Conservation (phyloP, 2,888 invertebrate genomes). For the Lepidocyrtinus sp. region DNA sequence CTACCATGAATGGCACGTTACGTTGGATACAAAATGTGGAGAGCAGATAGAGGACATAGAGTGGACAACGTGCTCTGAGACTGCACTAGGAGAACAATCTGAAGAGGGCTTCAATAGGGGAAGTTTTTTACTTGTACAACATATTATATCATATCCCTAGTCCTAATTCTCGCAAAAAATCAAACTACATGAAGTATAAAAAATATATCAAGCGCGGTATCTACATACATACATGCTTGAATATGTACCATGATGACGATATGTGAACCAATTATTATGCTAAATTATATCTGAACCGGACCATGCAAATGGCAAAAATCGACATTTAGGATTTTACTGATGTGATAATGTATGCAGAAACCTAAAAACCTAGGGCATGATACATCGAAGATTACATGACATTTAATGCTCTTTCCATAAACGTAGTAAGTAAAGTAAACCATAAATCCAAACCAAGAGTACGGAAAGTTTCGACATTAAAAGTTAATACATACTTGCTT, state of each 20-base stretch:
- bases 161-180: background rate
- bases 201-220: background rate
- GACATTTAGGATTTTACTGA: no score
- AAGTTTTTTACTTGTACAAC: background rate
- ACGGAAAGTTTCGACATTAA: no score
- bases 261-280: no score
- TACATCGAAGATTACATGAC: no score
- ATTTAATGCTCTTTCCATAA: no score
- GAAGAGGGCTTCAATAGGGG: background rate
- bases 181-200: background rate
- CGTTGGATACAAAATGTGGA: background rate
- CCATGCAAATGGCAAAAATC: no score
- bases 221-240: background rate
- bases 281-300: no score
- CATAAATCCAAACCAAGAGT: no score
- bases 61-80: conserved; percentile 11
- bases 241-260: background rate
- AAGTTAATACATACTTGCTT: no score
- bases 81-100: background rate
- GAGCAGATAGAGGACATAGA: conserved; percentile 40
- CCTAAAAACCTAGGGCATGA: no score
- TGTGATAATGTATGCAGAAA: no score
- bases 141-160: conserved; percentile 1
- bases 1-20: background rate
- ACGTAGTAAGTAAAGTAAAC: no score